A percentile compares a stretch with the other conserved stretches of the same genome.
phyloP scores from a whole-genome alignment of 1,140 invertebrate species.

The Musca vetustissima region DNA sequence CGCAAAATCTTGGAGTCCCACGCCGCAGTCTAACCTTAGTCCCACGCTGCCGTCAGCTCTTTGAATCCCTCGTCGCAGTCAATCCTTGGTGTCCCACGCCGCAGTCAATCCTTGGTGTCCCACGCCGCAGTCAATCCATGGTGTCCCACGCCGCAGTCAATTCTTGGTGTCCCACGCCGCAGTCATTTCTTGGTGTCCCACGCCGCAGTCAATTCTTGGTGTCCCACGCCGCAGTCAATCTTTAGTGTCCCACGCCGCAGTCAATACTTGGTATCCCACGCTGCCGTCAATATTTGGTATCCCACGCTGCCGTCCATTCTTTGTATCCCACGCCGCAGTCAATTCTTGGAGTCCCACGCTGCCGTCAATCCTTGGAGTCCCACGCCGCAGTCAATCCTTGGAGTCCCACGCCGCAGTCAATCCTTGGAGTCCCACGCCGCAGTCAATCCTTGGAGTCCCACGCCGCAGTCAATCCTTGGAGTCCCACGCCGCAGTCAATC shows the following conservation, averaged over 20 bases:
- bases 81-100: conserved; percentile 34
- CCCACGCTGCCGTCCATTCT: conserved; percentile 32
- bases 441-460: conserved; percentile 33
- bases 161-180: conserved; percentile 25
- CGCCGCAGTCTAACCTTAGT: conserved; percentile 26
- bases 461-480: conserved; percentile 30
- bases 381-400: conserved; percentile 27
- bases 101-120: conserved; percentile 37
- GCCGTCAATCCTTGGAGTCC: conserved; percentile 27
- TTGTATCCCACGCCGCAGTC: too few species aligned
- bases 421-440: conserved; percentile 37
- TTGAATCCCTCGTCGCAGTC: conserved; percentile 32
- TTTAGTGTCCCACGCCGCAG: conserved; percentile 35
- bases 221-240: conserved; percentile 40
- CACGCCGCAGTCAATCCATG: conserved; percentile 33
- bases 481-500: conserved; percentile 16
- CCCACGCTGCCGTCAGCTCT: conserved; percentile 32
- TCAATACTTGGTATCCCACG: conserved; percentile 31
- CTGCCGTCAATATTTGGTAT: conserved; percentile 26
- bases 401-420: conserved; percentile 39
- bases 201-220: conserved; percentile 31
- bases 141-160: conserved; percentile 29
- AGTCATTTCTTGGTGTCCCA: conserved; percentile 27
- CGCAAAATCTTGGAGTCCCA: conserved; percentile 25
- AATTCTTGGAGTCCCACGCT: conserved; percentile 26